Base-by-base conservation (phyloP, 1,140 invertebrate species). In the fruit fly (Drosophila melanogaster) region DNA sequence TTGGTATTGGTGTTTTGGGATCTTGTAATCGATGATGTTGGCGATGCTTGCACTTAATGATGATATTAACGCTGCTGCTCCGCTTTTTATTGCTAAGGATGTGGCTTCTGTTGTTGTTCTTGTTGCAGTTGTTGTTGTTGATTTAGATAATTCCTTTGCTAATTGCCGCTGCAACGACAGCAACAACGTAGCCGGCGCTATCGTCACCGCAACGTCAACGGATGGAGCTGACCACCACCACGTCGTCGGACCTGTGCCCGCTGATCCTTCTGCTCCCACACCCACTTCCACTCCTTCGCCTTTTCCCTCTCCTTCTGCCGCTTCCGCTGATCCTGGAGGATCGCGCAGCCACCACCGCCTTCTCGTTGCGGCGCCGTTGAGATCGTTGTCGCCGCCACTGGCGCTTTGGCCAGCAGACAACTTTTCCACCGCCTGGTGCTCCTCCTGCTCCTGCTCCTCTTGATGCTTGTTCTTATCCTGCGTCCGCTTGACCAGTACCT, bases 351-450 rank as follows among this genome's bases (percentile, higher is more conserved):
- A 66, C 72, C 60, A 58, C 71, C 44, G 59, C 60, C 60, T 61
- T 22, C 61, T 69, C 71, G 70, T 59, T 80, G 57, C 71, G 58
- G 49, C 65, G 86, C 79, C 76, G 78, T 79, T 90, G 81, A 90
- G 81, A 79, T 90, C 79, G 86, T 67, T 76, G 79, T 62, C 53
- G 81, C 65, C 73, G 69, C 54, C 72, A 64, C 57, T 70, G 67
- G 69, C 61, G 47, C 72, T 46, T 76, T 57, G 65, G 77, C 61
- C 81, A 66, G 57, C 67, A 70, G 70, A 49, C 41, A 74, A 55
- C 50, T 51, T 0, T 26, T 17, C 41, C 41, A 3, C 7, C 44
- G 22, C 44, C 22, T 74, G 77, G 46, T 67, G 51, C 47, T 72
- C 33, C 35, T 72, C 24, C 44, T 41, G 10, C 15, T 53, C 30